Evolutionary conservation across 1,140 invertebrate species (phyloP).

Genomic region (Globodera ellingtonae): DNA sequence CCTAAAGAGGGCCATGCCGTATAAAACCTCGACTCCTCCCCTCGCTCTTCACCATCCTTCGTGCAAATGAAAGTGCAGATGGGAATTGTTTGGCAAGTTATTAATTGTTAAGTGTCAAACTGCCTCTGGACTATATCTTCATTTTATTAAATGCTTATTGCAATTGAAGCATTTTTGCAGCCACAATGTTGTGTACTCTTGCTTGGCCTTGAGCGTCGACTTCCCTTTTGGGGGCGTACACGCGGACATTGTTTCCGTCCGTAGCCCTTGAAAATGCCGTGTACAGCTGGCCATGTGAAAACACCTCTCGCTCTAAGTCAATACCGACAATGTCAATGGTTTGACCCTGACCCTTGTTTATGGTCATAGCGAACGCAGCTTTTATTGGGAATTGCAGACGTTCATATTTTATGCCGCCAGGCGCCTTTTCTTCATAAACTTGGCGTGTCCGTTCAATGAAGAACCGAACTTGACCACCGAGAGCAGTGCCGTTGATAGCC

Average conservation of each 20-base stretch:
- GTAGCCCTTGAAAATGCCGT: not conserved
- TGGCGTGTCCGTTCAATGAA: not conserved
- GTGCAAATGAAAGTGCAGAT: not conserved
- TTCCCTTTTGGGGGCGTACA: not conserved
- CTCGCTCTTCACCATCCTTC: too few relatives aligned
- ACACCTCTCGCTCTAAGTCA: slow-evolving; percentile 15
- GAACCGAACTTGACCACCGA: not conserved
- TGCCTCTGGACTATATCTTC: not conserved
- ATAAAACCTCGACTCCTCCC: too few relatives aligned
- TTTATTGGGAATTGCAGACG: slow-evolving; percentile 20
- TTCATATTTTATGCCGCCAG: slow-evolving; percentile 3
- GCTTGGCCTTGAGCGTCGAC: not conserved
- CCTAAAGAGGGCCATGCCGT: too few relatives aligned
- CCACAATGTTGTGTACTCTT: slow-evolving; percentile 5
- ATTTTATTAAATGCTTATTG: not conserved
- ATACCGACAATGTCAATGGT: slow-evolving; percentile 6
- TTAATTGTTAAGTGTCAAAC: too few relatives aligned
- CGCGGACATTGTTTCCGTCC: not conserved
- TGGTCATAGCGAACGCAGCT: slow-evolving; percentile 27
- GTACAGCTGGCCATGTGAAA: slow-evolving; percentile 12
- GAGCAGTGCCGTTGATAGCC: not conserved
- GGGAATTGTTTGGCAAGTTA: too few relatives aligned
- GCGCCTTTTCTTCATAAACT: not conserved
- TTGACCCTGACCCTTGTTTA: slow-evolving; percentile 23
- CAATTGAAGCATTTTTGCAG: not conserved